Percentiles rank a stretch among this genome's conserved stretches.
Evolutionary conservation across 92 coral and sea anemone species (phyloP).

Genomic region (Isaurus tuberculatus): DNA sequence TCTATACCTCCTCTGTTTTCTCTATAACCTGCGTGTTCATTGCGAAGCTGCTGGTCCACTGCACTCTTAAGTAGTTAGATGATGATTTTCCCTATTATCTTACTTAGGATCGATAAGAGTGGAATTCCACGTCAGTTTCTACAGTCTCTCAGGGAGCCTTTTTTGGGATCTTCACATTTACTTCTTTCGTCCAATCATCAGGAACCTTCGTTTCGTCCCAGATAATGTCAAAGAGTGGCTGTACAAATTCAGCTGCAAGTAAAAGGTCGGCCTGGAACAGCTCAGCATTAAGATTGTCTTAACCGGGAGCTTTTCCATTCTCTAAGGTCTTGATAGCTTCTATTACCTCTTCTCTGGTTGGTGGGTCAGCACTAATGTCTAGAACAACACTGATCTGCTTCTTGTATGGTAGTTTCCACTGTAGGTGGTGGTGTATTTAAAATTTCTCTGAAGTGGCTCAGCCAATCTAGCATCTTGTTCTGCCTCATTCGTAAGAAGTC

Average conservation of each 20-base stretch:
- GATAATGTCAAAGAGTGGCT: background rate
- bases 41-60: constrained; percentile 10
- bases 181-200: background rate
- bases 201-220: background rate
- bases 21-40: background rate
- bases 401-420: constrained; percentile 26
- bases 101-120: background rate
- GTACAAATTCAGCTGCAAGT: background rate
- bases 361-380: constrained; percentile 31
- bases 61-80: background rate
- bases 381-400: background rate
- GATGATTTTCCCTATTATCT: background rate
- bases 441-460: background rate
- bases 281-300: background rate
- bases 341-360: constrained; percentile 17
- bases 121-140: background rate
- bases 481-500: background rate
- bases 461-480: background rate
- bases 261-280: background rate
- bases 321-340: background rate
- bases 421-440: constrained; percentile 15
- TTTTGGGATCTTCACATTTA: background rate
- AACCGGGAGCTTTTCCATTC: background rate
- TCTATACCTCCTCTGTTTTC: background rate
- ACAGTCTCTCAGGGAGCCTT: background rate